phyloP scores from a whole-genome alignment of 2,113 vertebrate genomes.

The Terrapene triunguis region DNA sequence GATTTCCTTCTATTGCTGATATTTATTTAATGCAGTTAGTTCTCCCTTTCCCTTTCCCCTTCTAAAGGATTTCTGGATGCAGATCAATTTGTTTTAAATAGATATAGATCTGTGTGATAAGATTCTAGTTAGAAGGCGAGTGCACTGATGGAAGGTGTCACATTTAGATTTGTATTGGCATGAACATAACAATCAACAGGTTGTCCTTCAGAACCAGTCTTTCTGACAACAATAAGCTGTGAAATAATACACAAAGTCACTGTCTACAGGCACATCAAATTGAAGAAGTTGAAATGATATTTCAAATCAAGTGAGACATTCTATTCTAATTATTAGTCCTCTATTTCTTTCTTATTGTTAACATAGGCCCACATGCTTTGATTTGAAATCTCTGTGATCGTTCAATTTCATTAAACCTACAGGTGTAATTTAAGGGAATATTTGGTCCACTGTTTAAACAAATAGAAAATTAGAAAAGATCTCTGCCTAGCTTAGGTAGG shows the following conservation, averaged over 20 bases:
- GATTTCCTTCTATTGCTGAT: too few relatives aligned
- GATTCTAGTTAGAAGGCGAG: background rate
- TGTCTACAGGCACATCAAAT: background rate
- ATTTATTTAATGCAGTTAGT: too few relatives aligned
- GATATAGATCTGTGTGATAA: too few relatives aligned
- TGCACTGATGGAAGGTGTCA: background rate
- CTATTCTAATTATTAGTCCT: background rate
- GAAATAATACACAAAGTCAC: background rate
- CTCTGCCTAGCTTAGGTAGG: background rate
- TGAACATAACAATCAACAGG: too few relatives aligned
- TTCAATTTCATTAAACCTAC: background rate
- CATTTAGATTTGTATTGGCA: too few relatives aligned
- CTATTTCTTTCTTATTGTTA: too few relatives aligned
- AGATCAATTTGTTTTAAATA: too few relatives aligned
- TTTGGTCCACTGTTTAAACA: background rate
- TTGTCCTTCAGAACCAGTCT: too few relatives aligned
- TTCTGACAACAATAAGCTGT: too few relatives aligned
- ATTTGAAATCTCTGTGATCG: background rate
- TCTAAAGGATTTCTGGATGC: too few relatives aligned
- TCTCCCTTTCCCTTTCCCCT: too few relatives aligned
- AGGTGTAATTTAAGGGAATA: background rate
- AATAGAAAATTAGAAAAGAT: background rate
- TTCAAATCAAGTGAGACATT: background rate
- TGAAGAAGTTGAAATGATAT: background rate
- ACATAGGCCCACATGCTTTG: background rate